A percentile compares a stretch with the other conserved stretches of the same genome.
These are phyloP conservation scores for Rhagium mordax DNA, from an alignment of 2,888 invertebrate genomes.

Conservation along the genomic window DNA sequence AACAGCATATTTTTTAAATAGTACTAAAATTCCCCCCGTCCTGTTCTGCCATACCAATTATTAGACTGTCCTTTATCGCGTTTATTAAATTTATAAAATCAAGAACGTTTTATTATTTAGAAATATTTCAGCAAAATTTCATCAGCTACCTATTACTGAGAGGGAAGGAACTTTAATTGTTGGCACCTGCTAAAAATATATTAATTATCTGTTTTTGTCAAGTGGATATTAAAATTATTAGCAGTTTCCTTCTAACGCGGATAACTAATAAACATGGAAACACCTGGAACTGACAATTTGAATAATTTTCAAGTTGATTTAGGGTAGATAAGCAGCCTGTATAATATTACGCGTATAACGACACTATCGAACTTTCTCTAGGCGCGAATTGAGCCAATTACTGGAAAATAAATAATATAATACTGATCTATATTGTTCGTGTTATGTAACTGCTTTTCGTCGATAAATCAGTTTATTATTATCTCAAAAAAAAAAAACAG, in stretches of 20 bases:
- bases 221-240: neutral
- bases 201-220: neutral
- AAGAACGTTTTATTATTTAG: no score
- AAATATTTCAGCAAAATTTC: no score
- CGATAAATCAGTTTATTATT: neutral
- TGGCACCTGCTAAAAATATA: neutral
- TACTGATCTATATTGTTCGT: slow-evolving; percentile 1
- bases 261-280: neutral
- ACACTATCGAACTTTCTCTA: slow-evolving; percentile 17
- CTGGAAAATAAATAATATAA: neutral
- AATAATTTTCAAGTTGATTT: slow-evolving; percentile 22
- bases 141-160: no score
- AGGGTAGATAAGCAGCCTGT: slow-evolving; percentile 20
- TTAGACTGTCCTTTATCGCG: no score
- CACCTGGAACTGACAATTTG: slow-evolving; percentile 12
- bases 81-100: no score
- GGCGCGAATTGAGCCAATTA: neutral
- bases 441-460: neutral
- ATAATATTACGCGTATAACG: neutral
- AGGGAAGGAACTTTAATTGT: neutral
- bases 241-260: neutral
- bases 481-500: neutral
- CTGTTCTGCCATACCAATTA: no score
- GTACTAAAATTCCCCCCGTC: no score
- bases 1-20: no score